Evolutionary conservation across 1,140 invertebrate genomes (phyloP).

Genomic region (Onthophagus taurus): DNA sequence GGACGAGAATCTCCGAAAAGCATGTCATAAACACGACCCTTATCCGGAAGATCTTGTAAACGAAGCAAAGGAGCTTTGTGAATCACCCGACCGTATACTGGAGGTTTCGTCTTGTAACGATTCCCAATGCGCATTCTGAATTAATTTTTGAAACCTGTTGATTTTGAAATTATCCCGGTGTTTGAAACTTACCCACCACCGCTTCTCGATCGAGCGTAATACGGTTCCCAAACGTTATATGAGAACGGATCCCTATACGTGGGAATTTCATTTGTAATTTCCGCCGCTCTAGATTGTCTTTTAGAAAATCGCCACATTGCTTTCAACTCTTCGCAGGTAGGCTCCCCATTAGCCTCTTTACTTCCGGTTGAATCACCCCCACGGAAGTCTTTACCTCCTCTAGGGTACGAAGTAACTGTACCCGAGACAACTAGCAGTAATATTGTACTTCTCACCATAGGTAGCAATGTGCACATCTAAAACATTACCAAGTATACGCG

Average conservation of each 20-base stretch:
- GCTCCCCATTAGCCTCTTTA: constrained; percentile 46
- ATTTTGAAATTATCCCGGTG: not conserved
- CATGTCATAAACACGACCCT: constrained; percentile 38
- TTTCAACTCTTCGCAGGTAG: constrained; percentile 74
- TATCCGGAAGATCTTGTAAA: constrained; percentile 35
- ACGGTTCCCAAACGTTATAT: constrained; percentile 70
- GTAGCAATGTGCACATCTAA: too few relatives aligned
- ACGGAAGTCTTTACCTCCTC: too few relatives aligned
- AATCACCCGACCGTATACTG: constrained; percentile 53
- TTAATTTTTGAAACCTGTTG: constrained; percentile 7
- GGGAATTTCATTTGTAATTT: constrained; percentile 75
- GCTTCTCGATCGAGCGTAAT: constrained; percentile 44
- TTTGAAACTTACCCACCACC: constrained; percentile 40
- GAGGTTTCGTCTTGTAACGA: constrained; percentile 36
- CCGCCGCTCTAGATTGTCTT: constrained; percentile 73
- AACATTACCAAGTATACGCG: too few relatives aligned
- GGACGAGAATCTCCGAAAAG: constrained; percentile 40
- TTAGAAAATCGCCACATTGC: constrained; percentile 89
- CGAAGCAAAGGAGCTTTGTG: constrained; percentile 43
- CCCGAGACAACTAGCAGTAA: too few relatives aligned
- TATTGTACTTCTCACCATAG: too few relatives aligned
- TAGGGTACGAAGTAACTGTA: too few relatives aligned
- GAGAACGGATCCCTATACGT: constrained; percentile 69
- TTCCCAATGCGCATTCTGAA: constrained; percentile 25
- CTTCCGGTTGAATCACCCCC: too few relatives aligned